Conservation (phyloP, 35 echinoderm and acorn worm species). For the Stichopus chloronotus region DNA sequence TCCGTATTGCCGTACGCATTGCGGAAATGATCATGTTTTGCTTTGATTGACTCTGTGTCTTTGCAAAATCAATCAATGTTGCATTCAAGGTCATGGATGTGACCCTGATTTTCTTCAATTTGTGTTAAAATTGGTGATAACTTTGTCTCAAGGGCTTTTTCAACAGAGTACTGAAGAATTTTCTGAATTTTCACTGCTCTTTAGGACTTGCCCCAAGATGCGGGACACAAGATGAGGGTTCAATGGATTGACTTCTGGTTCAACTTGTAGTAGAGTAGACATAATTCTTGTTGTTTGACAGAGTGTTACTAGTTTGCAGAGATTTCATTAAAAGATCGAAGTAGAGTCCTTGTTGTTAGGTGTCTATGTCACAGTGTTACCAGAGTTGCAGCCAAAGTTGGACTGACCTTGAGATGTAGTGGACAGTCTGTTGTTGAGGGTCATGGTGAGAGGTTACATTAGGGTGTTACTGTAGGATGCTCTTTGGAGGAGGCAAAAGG, state of each 20-base stretch:
- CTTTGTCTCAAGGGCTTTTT: neutral
- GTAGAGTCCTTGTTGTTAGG: neutral
- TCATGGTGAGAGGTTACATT: neutral
- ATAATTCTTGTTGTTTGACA: constrained; percentile 3
- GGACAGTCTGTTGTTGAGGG: neutral
- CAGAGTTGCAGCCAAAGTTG: neutral
- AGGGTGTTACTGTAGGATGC: neutral
- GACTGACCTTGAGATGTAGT: neutral
- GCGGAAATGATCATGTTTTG: neutral
- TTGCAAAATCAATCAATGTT: neutral
- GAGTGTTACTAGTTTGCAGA: neutral
- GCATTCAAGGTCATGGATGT: neutral
- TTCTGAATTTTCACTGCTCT: neutral
- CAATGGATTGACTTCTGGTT: neutral
- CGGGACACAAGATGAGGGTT: neutral
- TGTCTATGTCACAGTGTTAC: neutral
- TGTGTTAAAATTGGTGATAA: no score
- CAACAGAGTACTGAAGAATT: neutral
- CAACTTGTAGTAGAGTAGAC: neutral
- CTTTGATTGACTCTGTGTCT: neutral
- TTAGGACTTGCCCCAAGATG: neutral
- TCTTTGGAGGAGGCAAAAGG: neutral
- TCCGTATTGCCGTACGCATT: neutral
- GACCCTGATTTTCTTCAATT: neutral
- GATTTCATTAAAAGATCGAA: neutral